Base-by-base conservation (phyloP, 2,113 vertebrate species). In the Psettodes erumei region DNA sequence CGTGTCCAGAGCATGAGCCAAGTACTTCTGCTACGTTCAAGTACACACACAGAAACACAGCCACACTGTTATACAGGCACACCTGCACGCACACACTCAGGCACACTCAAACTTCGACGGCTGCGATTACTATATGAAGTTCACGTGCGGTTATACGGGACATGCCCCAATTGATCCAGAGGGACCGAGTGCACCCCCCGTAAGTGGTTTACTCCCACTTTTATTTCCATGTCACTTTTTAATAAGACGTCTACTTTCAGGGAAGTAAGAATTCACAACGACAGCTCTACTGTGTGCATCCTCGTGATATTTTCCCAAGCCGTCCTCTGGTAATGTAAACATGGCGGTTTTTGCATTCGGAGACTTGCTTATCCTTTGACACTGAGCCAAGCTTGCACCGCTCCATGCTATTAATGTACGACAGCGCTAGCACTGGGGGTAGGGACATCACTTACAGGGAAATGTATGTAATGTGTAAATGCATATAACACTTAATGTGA, bases 1-100 rank as follows among this genome's bases (percentile, higher is more conserved):
- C 86, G 80, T 89, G 83, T 87, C 87, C 86, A 40, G 86, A 89
- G 89, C 87, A 90, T 86, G 88, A 88, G 88, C 77, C 90, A 76
- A 84, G 87, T 75, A 89, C 80, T 79, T 80, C 75, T 55, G 64
- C 77, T 62, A 76, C 55, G 63, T 79, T 79, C 79, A 67, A 58
- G 67, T 21, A 56, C 28, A 64, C 71, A 75, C 80, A 75, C 63
- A 83, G 6, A 65, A 25, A 64, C 78, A 55, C 47, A 66, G 21
- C 45, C 38, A 40, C 35, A 27, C 23, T n/a, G 28, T 23, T 18
- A 32, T 45, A 65, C 48, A 55, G 53, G 55, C 65, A 70, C 73
- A 81, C 77, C 25, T 75, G 48, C 66, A 47, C 13, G 19, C n/a
- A 55, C n/a, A 25, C 53, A 21, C 38, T 8, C 69, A 59, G 3